Evolutionary conservation across 2,888 invertebrate species (phyloP).

Genomic region (Lepeophtheirus nordmannii): DNA sequence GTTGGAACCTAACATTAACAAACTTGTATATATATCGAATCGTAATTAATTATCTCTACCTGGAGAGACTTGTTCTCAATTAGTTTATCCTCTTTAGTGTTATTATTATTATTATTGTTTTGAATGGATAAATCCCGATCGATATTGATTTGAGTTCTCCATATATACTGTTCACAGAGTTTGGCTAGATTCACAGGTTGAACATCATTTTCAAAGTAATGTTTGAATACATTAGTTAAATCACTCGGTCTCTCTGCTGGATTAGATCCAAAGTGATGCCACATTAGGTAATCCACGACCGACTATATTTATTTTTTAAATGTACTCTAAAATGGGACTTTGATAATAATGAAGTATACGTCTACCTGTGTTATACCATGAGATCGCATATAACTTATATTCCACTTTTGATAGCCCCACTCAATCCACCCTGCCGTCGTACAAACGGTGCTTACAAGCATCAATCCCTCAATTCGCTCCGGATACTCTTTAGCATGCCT

Average conservation of each 20-base stretch:
- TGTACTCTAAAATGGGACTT: background rate
- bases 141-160: conserved; percentile 73
- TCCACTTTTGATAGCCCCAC: conserved; percentile 96
- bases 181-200: conserved; percentile 71
- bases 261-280: conserved; percentile 96
- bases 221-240: conserved; percentile 72
- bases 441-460: conserved; percentile 81
- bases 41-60: background rate
- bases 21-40: background rate
- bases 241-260: conserved; percentile 65
- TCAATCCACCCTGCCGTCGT: conserved; percentile 92
- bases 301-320: conserved; percentile 38
- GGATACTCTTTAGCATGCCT: conserved; percentile 55
- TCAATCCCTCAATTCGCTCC: conserved; percentile 62
- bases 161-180: conserved; percentile 80
- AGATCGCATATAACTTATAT: conserved; percentile 57
- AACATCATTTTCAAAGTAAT: conserved; percentile 73
- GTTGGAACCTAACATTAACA: conserved; percentile 60
- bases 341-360: too few relatives aligned
- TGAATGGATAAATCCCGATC: conserved; percentile 41
- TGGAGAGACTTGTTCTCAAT: background rate
- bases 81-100: background rate
- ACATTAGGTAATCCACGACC: conserved; percentile 88
- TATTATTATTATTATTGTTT: background rate
- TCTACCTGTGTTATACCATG: conserved; percentile 51